phyloP scores from a whole-genome alignment of 2,113 vertebrate genomes.

The Thermophis baileyi region DNA sequence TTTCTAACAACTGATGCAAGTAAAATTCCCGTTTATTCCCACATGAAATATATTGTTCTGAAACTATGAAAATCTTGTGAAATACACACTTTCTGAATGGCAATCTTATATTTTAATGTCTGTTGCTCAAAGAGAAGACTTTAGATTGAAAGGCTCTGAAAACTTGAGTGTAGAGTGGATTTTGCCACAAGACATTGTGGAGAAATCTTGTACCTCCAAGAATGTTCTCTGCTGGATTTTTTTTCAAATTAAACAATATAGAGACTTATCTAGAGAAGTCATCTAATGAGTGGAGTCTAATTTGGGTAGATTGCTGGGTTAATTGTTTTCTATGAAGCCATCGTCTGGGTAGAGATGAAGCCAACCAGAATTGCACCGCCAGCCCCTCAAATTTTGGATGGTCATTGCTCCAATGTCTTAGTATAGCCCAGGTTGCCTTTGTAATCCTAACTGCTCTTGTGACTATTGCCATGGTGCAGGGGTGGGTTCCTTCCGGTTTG shows the following conservation, averaged over 20 bases:
- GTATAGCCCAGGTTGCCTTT: not conserved
- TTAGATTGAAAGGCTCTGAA: not conserved
- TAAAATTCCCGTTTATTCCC: not conserved
- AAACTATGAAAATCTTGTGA: not conserved
- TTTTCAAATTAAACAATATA: not conserved
- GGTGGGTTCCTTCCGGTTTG: too few species aligned
- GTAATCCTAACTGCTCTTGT: not conserved
- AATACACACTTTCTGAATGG: not conserved
- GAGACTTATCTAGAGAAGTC: not conserved
- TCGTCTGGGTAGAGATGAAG: not conserved
- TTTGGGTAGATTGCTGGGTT: not conserved
- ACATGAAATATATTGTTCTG: not conserved
- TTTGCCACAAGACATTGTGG: not conserved
- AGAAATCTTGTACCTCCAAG: not conserved
- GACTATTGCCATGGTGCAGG: not conserved
- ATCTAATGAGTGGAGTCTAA: not conserved
- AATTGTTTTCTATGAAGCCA: not conserved
- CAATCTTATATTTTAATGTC: not conserved
- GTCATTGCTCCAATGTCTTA: not conserved
- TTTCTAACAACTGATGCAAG: not conserved
- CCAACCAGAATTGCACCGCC: not conserved
- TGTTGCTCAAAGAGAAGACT: not conserved
- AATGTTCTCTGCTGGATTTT: not conserved
- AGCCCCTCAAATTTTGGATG: not conserved
- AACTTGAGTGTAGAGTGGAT: not conserved